Conservation (phyloP, 23 tunicate genomes). For the Trididemnum clinides region DNA sequence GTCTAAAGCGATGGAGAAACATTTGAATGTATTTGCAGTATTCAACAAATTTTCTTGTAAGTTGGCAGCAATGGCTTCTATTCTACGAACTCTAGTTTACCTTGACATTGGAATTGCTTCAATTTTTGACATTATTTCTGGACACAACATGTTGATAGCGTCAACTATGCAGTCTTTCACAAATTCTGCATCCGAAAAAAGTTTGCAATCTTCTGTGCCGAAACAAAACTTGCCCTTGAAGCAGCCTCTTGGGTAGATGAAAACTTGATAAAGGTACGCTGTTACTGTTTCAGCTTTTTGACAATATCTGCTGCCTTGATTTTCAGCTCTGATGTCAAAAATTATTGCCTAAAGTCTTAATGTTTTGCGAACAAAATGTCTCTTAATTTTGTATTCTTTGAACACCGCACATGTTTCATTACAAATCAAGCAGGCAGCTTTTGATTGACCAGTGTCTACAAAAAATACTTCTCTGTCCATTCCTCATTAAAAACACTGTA, state of each 20-base stretch:
- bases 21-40: constrained; percentile 19
- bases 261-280: constrained; percentile 6
- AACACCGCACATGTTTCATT: constrained; percentile 29
- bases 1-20: constrained; percentile 34
- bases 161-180: constrained; percentile 45
- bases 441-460: too few relatives aligned
- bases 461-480: too few relatives aligned
- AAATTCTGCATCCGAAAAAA: constrained; percentile 47
- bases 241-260: constrained; percentile 10
- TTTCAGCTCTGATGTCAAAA: constrained; percentile 36
- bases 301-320: constrained; percentile 24
- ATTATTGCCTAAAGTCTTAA: constrained; percentile 17
- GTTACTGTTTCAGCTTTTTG: constrained; percentile 7
- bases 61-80: constrained; percentile 26
- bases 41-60: constrained; percentile 9
- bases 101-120: constrained; percentile 33
- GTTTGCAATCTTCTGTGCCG: constrained; percentile 26
- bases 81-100: constrained; percentile 41
- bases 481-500: too few relatives aligned
- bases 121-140: constrained; percentile 28
- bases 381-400: constrained; percentile 35
- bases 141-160: constrained; percentile 26
- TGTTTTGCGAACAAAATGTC: constrained; percentile 35
- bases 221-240: constrained; percentile 28
- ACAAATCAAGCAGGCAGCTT: too few relatives aligned